These are phyloP conservation scores for Sinohyriopsis cumingii DNA, from an alignment of 2,888 invertebrate species.

Conservation along the genomic window DNA sequence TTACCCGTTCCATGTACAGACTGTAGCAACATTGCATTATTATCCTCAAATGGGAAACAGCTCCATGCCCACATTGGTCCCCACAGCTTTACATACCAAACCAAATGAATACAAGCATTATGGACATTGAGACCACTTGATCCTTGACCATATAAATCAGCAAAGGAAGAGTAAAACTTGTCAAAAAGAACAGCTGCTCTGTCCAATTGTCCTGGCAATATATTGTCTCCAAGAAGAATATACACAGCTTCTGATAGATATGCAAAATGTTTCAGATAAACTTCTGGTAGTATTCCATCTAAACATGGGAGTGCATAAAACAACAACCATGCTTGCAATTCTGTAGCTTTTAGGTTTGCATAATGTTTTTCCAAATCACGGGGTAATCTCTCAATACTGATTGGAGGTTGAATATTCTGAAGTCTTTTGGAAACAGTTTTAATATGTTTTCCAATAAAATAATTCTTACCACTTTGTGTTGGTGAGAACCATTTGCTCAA, in stretches of 20 bases:
- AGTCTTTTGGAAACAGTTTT: no score
- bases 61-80: slow-evolving; percentile 34
- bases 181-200: slow-evolving; percentile 20
- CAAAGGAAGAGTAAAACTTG: slow-evolving; percentile 23
- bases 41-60: slow-evolving; percentile 34
- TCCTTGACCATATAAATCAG: slow-evolving; percentile 20
- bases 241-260: slow-evolving; percentile 19
- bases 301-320: slow-evolving; percentile 22
- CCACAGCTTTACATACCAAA: slow-evolving; percentile 14
- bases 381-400: no score
- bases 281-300: slow-evolving; percentile 14
- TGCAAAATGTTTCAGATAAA: no score
- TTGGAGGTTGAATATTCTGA: no score
- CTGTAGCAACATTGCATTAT: slow-evolving; percentile 13
- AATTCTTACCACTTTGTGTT: slow-evolving; percentile 12
- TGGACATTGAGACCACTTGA: slow-evolving; percentile 32
- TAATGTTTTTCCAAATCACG: no score
- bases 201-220: slow-evolving; percentile 7
- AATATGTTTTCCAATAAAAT: slow-evolving; percentile 27
- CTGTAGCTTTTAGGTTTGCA: no score
- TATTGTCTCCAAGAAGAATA: slow-evolving; percentile 20
- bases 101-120: slow-evolving; percentile 22
- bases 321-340: no score
- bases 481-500: slow-evolving; percentile 28
- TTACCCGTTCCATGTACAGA: slow-evolving; percentile 25